Conservation (phyloP, 2,113 vertebrate species). For the Campylomormyrus numenius region DNA sequence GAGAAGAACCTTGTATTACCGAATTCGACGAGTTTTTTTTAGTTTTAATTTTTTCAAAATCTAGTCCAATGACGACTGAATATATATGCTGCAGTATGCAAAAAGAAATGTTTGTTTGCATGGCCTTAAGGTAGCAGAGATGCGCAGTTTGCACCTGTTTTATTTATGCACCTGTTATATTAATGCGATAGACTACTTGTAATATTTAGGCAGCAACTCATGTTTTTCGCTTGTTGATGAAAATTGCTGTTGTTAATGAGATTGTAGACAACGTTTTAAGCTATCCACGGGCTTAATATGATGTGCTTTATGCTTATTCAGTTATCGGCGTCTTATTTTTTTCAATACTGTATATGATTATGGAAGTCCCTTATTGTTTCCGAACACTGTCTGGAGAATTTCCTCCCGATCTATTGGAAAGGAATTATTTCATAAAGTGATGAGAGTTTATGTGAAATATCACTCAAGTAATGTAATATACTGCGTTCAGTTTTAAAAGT, state of each 20-base stretch:
- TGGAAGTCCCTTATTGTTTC: background rate
- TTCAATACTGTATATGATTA: background rate
- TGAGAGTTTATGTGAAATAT: background rate
- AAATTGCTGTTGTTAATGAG: background rate
- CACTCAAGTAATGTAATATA: background rate
- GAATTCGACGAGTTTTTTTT: background rate
- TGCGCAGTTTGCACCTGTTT: conserved; percentile 4
- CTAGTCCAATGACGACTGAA: background rate
- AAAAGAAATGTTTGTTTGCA: background rate
- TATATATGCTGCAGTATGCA: background rate
- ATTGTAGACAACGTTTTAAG: background rate
- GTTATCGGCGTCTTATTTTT: background rate
- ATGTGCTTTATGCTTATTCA: background rate
- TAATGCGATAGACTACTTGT: background rate
- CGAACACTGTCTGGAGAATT: background rate
- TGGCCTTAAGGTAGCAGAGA: background rate
- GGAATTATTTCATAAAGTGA: background rate
- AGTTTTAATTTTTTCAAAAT: background rate
- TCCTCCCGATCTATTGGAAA: background rate
- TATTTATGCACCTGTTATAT: background rate
- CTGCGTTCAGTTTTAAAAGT: background rate
- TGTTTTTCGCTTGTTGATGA: background rate
- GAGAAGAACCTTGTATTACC: background rate
- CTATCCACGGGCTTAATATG: background rate
- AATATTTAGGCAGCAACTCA: background rate